Evolutionary conservation across 2,797 vertebrate species (phyloP).

Genomic region (Melanotaenia trifasciata): DNA sequence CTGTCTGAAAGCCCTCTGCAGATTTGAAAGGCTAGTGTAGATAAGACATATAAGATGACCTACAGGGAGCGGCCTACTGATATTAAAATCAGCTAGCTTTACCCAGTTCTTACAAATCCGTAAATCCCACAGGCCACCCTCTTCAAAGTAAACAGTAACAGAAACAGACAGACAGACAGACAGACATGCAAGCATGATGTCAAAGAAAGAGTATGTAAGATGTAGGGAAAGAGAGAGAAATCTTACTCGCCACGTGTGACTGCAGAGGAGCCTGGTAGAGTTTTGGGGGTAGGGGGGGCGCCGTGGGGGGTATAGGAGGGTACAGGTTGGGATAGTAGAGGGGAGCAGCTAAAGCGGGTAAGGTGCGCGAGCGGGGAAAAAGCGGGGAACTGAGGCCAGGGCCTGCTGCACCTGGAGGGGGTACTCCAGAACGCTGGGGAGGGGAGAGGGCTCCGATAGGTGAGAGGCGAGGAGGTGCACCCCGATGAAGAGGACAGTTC

Average conservation of each 20-base stretch:
- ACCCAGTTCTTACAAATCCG: slow-evolving; percentile 66
- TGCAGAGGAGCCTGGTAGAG: slow-evolving; percentile 81
- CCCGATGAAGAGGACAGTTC: slow-evolving; percentile 84
- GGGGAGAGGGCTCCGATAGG: slow-evolving; percentile 91
- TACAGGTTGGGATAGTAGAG: slow-evolving; percentile 87
- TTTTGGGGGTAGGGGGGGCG: slow-evolving; percentile 77
- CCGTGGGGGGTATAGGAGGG: slow-evolving; percentile 72
- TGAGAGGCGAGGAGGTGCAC: slow-evolving; percentile 87
- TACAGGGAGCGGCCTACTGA: slow-evolving; percentile 35
- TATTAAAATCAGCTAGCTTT: slow-evolving; percentile 39
- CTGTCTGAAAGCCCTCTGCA: slow-evolving; percentile 53
- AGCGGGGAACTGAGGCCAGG: slow-evolving; percentile 88
- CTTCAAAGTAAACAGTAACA: slow-evolving; percentile 39
- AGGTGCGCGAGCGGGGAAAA: slow-evolving; percentile 90
- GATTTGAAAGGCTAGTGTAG: slow-evolving; percentile 65
- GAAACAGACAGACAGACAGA: slow-evolving; percentile 31
- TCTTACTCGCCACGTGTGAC: slow-evolving; percentile 84
- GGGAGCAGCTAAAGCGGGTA: slow-evolving; percentile 86
- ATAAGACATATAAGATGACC: slow-evolving; percentile 56
- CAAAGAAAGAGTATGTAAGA: slow-evolving; percentile 36
- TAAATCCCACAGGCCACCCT: slow-evolving; percentile 36
- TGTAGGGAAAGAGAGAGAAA: slow-evolving; percentile 59
- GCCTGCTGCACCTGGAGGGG: slow-evolving; percentile 79
- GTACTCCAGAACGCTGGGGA: slow-evolving; percentile 82
- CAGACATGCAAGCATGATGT: slow-evolving; percentile 55